Conservation (phyloP, 2,888 invertebrate genomes). For the Micropterix aruncella region DNA sequence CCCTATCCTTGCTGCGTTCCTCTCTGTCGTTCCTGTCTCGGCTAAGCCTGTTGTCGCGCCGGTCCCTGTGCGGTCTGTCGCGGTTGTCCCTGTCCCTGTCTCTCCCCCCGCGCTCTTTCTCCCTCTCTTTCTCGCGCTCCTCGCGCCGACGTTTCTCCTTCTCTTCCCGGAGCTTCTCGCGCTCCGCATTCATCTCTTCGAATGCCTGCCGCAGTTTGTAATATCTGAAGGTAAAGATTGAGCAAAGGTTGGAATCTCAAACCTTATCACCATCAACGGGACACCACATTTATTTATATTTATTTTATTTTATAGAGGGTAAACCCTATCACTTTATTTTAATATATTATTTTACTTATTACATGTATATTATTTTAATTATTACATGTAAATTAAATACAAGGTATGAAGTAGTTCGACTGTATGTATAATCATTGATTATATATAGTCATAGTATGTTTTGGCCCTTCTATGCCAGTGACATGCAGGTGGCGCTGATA, state of each 20-base stretch:
- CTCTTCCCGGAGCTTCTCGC: slow-evolving; percentile 46
- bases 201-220: slow-evolving; percentile 55
- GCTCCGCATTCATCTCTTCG: slow-evolving; percentile 46
- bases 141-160: slow-evolving; percentile 34
- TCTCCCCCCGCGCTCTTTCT: slow-evolving; percentile 20
- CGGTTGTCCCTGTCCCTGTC: slow-evolving; percentile 10
- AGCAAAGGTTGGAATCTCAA: no score
- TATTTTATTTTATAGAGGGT: no score
- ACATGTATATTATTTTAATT: no score
- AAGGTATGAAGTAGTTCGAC: slow-evolving; percentile 1
- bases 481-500: no score
- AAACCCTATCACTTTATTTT: no score
- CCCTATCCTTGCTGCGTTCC: slow-evolving; percentile 15
- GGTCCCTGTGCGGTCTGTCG: slow-evolving; percentile 12
- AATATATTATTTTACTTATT: no score
- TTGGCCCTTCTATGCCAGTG: no score
- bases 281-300: no score
- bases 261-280: no score
- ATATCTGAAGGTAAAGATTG: slow-evolving; percentile 28
- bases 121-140: slow-evolving; percentile 29
- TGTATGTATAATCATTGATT: no score
- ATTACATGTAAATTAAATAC: no score
- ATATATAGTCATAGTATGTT: no score
- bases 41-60: slow-evolving; percentile 13
- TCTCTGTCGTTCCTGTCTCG: slow-evolving; percentile 17